These are phyloP conservation scores for Adineta ricciae DNA, from an alignment of 2,888 invertebrate species.

Conservation along the genomic window DNA sequence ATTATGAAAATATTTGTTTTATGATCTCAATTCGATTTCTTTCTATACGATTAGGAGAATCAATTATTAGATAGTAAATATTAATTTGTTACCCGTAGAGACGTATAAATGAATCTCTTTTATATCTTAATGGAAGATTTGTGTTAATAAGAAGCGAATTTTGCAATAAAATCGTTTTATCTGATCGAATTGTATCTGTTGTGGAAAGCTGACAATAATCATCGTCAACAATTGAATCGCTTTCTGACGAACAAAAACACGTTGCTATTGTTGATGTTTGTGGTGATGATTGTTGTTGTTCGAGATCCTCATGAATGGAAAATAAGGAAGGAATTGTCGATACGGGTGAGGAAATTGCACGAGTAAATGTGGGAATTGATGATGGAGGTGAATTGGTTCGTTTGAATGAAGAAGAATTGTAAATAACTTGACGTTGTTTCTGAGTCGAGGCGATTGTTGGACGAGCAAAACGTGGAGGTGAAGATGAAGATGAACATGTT, in stretches of 20 bases:
- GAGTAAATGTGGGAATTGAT: not conserved
- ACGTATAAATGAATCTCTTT: not conserved
- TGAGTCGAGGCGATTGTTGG: not conserved
- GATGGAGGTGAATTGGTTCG: not conserved
- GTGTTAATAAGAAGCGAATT: not conserved
- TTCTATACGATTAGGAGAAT: not conserved
- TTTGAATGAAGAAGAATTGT: not conserved
- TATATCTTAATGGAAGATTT: slow-evolving; percentile 15
- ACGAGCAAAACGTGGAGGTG: not conserved
- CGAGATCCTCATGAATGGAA: not conserved
- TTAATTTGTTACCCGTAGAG: not conserved
- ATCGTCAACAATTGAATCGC: not conserved
- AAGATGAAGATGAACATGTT: not conserved
- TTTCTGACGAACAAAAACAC: not conserved
- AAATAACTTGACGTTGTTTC: not conserved
- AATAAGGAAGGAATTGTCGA: not conserved
- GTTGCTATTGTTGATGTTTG: not conserved
- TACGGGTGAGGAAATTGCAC: not conserved
- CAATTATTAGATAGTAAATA: not conserved
- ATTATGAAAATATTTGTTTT: not conserved
- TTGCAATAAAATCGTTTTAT: not conserved
- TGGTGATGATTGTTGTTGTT: not conserved
- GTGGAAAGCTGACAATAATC: not conserved
- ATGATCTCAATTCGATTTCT: too few species aligned
- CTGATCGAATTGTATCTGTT: not conserved